Conservation (phyloP, 2,113 vertebrate genomes). For the Dolichotis patagonum region DNA sequence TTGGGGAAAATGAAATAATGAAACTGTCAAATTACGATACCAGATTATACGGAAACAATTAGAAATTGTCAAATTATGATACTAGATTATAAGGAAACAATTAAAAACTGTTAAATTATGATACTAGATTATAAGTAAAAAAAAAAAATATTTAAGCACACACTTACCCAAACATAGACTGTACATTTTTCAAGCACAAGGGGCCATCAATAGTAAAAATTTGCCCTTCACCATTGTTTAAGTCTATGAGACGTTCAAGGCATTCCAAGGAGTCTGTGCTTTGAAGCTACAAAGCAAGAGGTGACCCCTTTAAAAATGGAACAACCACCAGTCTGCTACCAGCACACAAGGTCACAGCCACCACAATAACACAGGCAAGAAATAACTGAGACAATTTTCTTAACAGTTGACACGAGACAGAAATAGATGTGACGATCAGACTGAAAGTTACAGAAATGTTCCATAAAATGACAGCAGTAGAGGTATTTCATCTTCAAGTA, state of each 20-base stretch:
- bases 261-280: slow-evolving; percentile 95
- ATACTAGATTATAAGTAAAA: slow-evolving; percentile 38
- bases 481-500: slow-evolving; percentile 8
- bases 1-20: slow-evolving; percentile 46
- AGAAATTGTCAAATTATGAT: slow-evolving; percentile 40
- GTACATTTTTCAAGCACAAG: slow-evolving; percentile 97
- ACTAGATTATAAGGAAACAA: slow-evolving; percentile 32
- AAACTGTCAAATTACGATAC: slow-evolving; percentile 33
- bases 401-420: not conserved
- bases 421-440: slow-evolving; percentile 36
- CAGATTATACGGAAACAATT: slow-evolving; percentile 33
- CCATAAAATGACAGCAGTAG: not conserved
- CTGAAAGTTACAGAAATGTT: slow-evolving; percentile 19
- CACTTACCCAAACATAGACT: slow-evolving; percentile 97
- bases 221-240: slow-evolving; percentile 97
- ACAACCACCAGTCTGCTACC: not conserved
- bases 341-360: not conserved
- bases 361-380: not conserved
- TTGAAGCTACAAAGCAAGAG: slow-evolving; percentile 90
- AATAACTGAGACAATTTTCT: not conserved
- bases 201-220: slow-evolving; percentile 97
- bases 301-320: not conserved
- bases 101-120: no score
- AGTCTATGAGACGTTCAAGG: slow-evolving; percentile 93
- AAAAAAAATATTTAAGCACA: not conserved